Evolutionary conservation across 2,888 invertebrate species (phyloP), one percentile per base, ranked within the genome.

Genomic region (Eupithecia exiguata): DNA sequence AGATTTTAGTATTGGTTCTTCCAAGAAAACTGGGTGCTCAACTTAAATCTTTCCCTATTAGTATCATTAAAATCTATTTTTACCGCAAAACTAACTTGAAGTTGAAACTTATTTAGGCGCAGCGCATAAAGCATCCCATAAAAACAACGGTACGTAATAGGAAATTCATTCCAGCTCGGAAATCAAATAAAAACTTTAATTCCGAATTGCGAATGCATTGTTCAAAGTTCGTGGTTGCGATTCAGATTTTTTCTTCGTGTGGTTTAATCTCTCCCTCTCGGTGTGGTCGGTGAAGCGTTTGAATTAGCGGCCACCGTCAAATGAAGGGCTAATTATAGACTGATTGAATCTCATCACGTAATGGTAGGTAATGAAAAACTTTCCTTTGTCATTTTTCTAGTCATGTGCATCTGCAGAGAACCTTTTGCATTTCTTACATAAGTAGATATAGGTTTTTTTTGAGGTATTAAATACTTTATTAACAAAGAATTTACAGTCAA

Each of bases 181-280:
- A 74, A 76, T 74, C 68, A 74, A 74, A 76, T 65, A 76, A 77
- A 77, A 79, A 76, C 65, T 71, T 70, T 73, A 70, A 67, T 66
- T 62, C 68, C 53, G 74, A 81, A 78, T 82, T 79, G 78, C 78
- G 80, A 77, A 77, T 77, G 74, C 79, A 77, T 77, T 77, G 79
- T 77, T 79, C 76, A 74, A 80, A 84, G 81, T 78, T 83, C 79
- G 81, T 78, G 84, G 80, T 79, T 78, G 75, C 80, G 69, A 75
- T 79, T 78, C 75, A 63, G 74, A 71, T 79, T 82, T 80, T 84
- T 82, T 76, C 74, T 79, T 77, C 74, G 49, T 79, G 77, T 69
- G 79, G 78, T 82, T 82, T 83, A 82, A 81, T 82, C 65, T 83
- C 77, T 81, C 72, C 58, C 58, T 58, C 77, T 67, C 49, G 69